phyloP scores from a whole-genome alignment of 1,140 invertebrate genomes.

The Drosophila watanabei region DNA sequence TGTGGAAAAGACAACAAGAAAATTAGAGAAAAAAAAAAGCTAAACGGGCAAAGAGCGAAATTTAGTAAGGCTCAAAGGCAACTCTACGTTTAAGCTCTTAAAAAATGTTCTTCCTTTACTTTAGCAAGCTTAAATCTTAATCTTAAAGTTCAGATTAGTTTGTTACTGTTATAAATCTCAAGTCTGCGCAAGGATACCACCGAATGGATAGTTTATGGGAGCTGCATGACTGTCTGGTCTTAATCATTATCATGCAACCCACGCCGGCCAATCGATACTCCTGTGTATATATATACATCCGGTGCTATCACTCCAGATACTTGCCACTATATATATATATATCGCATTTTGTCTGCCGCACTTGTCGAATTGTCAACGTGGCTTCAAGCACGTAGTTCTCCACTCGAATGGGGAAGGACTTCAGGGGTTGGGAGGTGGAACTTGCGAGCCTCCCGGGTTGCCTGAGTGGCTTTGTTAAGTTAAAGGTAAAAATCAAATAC shows the following conservation, averaged over 20 bases:
- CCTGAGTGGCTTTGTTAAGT: constrained; percentile 26
- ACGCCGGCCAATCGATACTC: constrained; percentile 58
- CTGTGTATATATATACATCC: background rate
- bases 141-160: background rate
- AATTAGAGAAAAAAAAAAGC: no score
- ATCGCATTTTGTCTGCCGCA: constrained; percentile 53
- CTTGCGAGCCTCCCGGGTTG: background rate
- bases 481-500: constrained; percentile 63
- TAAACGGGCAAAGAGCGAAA: background rate
- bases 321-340: constrained; percentile 17
- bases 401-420: constrained; percentile 9
- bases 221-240: constrained; percentile 71
- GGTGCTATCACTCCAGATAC: constrained; percentile 1
- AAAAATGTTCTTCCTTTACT: background rate
- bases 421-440: background rate
- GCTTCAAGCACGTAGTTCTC: constrained; percentile 37
- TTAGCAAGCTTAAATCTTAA: background rate
- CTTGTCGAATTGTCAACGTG: constrained; percentile 81
- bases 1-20: accelerated
- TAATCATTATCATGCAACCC: constrained; percentile 69
- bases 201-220: constrained; percentile 57
- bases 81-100: background rate
- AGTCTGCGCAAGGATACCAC: background rate
- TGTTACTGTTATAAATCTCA: background rate
- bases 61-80: no score